These are phyloP conservation scores for Dryocosmus kuriphilus DNA, from an alignment of 2,888 invertebrate genomes.

Conservation along the genomic window DNA sequence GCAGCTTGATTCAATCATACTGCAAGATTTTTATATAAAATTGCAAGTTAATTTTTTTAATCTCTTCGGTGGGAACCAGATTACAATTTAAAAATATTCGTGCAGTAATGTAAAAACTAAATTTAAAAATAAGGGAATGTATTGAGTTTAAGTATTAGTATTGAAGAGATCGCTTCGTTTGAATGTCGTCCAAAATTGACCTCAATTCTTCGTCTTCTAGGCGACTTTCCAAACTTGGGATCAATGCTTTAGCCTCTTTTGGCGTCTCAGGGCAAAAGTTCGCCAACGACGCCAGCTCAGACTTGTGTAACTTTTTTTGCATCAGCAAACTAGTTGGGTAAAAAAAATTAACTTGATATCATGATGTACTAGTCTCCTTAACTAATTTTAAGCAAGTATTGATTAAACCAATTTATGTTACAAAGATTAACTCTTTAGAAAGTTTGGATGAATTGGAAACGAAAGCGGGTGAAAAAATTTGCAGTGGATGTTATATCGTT, in stretches of 20 bases:
- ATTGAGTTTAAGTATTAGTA: slow-evolving; percentile 81
- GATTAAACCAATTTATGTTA: background rate
- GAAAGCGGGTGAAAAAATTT: background rate
- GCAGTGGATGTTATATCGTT: background rate
- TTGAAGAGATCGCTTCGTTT: slow-evolving; percentile 98
- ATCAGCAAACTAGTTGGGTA: slow-evolving; percentile 86
- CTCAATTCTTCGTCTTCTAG: slow-evolving; percentile 99
- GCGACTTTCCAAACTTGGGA: slow-evolving; percentile 97
- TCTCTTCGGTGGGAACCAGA: background rate
- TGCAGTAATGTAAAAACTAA: background rate
- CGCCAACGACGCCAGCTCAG: slow-evolving; percentile 97
- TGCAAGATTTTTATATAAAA: too few species aligned
- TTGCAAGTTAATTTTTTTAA: background rate
- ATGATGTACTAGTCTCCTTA: background rate
- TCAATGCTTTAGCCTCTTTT: slow-evolving; percentile 98
- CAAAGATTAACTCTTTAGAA: background rate
- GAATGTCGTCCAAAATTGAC: slow-evolving; percentile 97
- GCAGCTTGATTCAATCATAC: background rate
- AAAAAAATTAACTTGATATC: slow-evolving; percentile 8
- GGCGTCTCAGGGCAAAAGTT: slow-evolving; percentile 99
- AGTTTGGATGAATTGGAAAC: background rate
- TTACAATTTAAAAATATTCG: background rate
- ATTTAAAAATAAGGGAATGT: slow-evolving; percentile 15
- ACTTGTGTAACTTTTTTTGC: slow-evolving; percentile 98
- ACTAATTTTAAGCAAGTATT: background rate